phyloP scores from a whole-genome alignment of 2,888 invertebrate genomes.

The Gymnocheta viridis region DNA sequence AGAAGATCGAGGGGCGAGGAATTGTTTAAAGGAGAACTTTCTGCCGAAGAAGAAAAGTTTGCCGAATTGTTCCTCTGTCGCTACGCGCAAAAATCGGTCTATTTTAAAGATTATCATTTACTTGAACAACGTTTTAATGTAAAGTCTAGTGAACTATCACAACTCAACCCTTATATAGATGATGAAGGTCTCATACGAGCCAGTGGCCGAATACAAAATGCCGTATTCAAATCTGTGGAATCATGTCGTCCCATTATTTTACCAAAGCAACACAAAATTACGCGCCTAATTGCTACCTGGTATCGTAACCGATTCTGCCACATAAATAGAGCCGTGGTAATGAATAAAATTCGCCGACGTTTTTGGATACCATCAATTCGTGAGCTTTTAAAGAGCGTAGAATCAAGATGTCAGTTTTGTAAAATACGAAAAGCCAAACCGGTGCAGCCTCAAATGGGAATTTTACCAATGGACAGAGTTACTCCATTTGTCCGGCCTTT shows the following conservation, averaged over 20 bases:
- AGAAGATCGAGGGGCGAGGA: no score
- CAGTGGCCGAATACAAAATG: neutral
- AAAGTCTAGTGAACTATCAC: neutral
- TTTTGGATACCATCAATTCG: conserved; percentile 60
- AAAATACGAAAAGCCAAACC: conserved; percentile 47
- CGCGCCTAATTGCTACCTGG: no score
- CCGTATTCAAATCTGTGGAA: neutral
- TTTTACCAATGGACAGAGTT: conserved; percentile 55
- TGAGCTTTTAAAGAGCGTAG: conserved; percentile 14
- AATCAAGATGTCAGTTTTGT: neutral
- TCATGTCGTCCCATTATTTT: no score
- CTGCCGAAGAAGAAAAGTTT: neutral
- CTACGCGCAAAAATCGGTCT: neutral
- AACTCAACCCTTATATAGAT: neutral
- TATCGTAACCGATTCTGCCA: neutral
- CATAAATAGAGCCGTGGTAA: neutral
- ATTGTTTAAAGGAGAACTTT: neutral
- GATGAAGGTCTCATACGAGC: neutral
- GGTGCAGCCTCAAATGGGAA: conserved; percentile 51
- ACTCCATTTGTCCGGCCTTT: conserved; percentile 65
- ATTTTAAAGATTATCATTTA: neutral
- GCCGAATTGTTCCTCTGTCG: neutral
- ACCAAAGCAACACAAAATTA: no score
- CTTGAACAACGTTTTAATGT: neutral
- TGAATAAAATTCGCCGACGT: conserved; percentile 46